Evolutionary conservation across 2,113 vertebrate genomes (phyloP), one percentile per base, ranked within the genome.

Genomic region (Psophia crepitans): DNA sequence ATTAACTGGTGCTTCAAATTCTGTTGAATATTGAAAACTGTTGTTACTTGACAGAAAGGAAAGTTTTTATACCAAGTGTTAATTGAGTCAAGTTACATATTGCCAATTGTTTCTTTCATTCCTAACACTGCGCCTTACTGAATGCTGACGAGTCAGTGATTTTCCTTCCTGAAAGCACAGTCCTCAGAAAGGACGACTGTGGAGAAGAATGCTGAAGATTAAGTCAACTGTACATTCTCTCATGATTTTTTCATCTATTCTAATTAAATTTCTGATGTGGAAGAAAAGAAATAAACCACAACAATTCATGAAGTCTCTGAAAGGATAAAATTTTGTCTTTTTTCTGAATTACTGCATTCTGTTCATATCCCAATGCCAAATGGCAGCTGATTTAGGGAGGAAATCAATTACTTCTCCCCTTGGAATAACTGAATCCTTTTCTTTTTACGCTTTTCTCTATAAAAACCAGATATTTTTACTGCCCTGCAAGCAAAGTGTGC

Each of bases 261-360:
- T 65, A 74, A 61, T 83, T 82, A 74, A 21, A 66, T 63, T 92
- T 95, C 56, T 74, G 18, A 89, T 30, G 37, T 44, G n/a, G 86
- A 81, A 84, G 93, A 74, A 49, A 90, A 88, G 70, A 95, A 92
- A 93, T 85, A 89, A 87, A 85, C 87, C 32, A 32, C 2, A 95
- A 83, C 44, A 53, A 90, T 68, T 85, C 87, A 93, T 90, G 48
- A 80, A 90, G 61, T 53, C 46, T 64, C 66, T 48, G 60, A 84
- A 81, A 95, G 24, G 49, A 81, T 57, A 73, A 65, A 12, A 39
- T 44, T 23, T 61, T 7, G 46, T 68, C 56, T 79, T 66, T 65
- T 49, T 87, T 26, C 43, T 70, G 64, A 96, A 87, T 70, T 76
- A 97, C 0, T 86, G 80, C 51, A 87, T 77, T 85, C 63, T 95